These are phyloP conservation scores for Thereva nobilitata DNA, from an alignment of 2,888 invertebrate genomes.

Conservation along the genomic window DNA sequence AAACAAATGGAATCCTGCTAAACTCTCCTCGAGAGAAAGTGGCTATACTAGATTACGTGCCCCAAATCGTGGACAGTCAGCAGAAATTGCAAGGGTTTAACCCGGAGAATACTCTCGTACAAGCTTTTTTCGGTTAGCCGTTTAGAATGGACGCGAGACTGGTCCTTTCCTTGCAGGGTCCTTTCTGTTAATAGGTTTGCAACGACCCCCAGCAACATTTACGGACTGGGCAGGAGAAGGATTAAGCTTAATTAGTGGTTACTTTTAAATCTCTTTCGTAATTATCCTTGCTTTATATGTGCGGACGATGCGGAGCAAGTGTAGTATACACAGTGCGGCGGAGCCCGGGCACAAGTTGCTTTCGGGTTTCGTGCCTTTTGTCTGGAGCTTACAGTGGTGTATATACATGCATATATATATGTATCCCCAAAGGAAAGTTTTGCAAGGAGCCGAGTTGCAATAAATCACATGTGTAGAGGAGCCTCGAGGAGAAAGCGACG, in stretches of 20 bases:
- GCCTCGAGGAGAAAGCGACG: constrained; percentile 24
- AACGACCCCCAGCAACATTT: not conserved
- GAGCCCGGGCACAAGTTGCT: not conserved
- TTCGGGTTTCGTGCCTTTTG: constrained; percentile 28
- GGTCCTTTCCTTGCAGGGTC: constrained; percentile 14
- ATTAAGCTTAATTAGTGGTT: constrained; percentile 42
- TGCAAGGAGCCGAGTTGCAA: not conserved
- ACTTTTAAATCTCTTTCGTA: constrained; percentile 42
- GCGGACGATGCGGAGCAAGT: constrained; percentile 1
- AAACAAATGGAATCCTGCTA: constrained; percentile 33
- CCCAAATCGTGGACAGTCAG: constrained; percentile 16
- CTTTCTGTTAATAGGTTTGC: constrained; percentile 28
- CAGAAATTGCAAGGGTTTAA: constrained; percentile 27
- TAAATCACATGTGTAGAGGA: constrained; percentile 27
- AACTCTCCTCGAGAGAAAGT: constrained; percentile 24
- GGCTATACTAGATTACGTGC: constrained; percentile 23
- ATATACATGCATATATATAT: too few species aligned
- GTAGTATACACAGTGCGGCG: not conserved
- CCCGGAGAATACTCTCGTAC: constrained; percentile 2
- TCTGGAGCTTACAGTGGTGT: not conserved
- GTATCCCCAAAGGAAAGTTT: too few species aligned
- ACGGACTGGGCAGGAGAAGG: constrained; percentile 28
- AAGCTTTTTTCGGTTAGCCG: constrained; percentile 16
- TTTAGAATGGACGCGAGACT: constrained; percentile 23
- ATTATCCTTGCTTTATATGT: constrained; percentile 35